These are phyloP conservation scores for Caenorhabditis parvicauda DNA, from an alignment of 2,888 invertebrate species.

Conservation along the genomic window DNA sequence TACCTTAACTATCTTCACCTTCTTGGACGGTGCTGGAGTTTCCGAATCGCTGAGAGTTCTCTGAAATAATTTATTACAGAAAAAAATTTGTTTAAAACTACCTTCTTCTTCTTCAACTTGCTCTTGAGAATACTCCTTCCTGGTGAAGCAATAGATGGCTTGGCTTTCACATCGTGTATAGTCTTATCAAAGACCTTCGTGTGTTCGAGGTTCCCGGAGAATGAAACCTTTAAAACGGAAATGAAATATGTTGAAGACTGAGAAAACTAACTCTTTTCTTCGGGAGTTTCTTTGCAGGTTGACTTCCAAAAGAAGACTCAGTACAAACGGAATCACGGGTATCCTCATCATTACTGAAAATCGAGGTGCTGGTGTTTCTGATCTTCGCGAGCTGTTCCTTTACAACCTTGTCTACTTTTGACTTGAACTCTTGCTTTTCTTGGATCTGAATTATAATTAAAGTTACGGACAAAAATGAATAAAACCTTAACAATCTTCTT, in stretches of 20 bases:
- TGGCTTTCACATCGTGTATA: slow-evolving; percentile 29
- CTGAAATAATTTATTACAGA: too few species aligned
- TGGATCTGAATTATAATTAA: slow-evolving; percentile 19
- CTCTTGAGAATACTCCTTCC: slow-evolving; percentile 38
- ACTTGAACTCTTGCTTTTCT: slow-evolving; percentile 29
- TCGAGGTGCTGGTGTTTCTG: slow-evolving; percentile 16
- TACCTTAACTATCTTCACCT: not conserved
- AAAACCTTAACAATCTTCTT: slow-evolving; percentile 37
- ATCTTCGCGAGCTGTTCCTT: slow-evolving; percentile 32
- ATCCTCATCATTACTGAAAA: slow-evolving; percentile 32
- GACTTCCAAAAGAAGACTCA: slow-evolving; percentile 45
- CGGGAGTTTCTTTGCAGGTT: slow-evolving; percentile 31
- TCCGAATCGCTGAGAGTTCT: too few species aligned
- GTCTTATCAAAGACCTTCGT: slow-evolving; percentile 37
- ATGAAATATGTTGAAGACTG: not conserved
- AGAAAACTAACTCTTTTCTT: slow-evolving; percentile 24
- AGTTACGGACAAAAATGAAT: not conserved
- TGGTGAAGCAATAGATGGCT: slow-evolving; percentile 40
- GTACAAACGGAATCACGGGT: slow-evolving; percentile 34
- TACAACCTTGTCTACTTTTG: slow-evolving; percentile 27
- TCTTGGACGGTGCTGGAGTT: not conserved
- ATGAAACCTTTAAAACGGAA: slow-evolving; percentile 26
- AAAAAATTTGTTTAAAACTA: too few species aligned
- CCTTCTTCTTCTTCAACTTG: slow-evolving; percentile 17
- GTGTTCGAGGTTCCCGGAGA: slow-evolving; percentile 32